Percentiles rank a stretch among this genome's conserved stretches.
These are phyloP conservation scores for Acholoe squamosa DNA, from an alignment of 2,888 invertebrate genomes.

Conservation along the genomic window DNA sequence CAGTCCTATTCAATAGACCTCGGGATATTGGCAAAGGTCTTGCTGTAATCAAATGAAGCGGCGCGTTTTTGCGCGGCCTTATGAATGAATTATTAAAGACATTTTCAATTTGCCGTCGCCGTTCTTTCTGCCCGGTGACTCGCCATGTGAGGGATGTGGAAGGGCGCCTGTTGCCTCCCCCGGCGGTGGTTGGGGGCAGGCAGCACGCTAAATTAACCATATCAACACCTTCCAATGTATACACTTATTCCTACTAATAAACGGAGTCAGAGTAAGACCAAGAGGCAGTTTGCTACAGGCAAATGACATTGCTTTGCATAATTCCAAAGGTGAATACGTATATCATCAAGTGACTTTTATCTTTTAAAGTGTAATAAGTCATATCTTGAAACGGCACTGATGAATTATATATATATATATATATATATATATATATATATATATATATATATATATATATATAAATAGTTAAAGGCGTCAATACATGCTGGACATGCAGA, in stretches of 20 bases:
- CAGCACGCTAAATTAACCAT: neutral
- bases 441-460: no score
- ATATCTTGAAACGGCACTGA: no score
- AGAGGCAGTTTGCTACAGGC: no score
- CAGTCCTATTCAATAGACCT: slow-evolving; percentile 61
- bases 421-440: no score
- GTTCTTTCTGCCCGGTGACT: slow-evolving; percentile 49
- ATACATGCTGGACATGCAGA: no score
- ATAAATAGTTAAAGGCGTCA: no score
- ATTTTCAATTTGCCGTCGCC: slow-evolving; percentile 57
- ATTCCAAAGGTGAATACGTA: no score
- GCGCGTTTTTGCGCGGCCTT: slow-evolving; percentile 48
- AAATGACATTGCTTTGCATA: no score
- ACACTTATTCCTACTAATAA: neutral
- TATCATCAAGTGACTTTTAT: no score
- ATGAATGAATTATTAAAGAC: slow-evolving; percentile 61
- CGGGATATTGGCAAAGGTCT: slow-evolving; percentile 62
- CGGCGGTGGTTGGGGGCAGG: slow-evolving; percentile 22
- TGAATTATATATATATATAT: no score
- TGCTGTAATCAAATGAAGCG: slow-evolving; percentile 59
- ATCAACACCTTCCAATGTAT: slow-evolving; percentile 21
- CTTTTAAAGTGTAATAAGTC: no score
- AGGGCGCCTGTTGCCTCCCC: neutral
- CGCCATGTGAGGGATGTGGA: slow-evolving; percentile 10
- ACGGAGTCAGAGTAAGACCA: no score